phyloP scores from a whole-genome alignment of 2,888 invertebrate genomes.

The Apodemia duryi region DNA sequence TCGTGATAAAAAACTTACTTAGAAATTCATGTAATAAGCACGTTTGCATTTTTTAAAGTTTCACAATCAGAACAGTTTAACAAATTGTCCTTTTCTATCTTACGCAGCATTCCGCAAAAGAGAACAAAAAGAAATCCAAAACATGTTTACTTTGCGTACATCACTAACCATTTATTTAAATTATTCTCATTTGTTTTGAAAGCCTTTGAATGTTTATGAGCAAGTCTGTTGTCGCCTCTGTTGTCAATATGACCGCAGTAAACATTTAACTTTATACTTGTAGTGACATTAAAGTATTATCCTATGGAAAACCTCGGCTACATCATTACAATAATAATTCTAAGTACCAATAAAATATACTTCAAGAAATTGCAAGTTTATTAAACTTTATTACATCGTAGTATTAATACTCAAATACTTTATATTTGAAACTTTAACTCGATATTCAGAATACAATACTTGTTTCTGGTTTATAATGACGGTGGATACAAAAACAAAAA shows the following conservation, averaged over 20 bases:
- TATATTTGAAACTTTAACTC: background rate
- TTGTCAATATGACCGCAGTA: conserved; percentile 39
- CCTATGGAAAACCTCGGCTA: conserved; percentile 37
- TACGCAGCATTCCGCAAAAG: too few relatives aligned
- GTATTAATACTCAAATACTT: background rate
- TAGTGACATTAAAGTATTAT: conserved; percentile 33
- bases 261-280: conserved; percentile 45
- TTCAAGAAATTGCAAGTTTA: background rate
- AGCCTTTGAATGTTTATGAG: conserved; percentile 42
- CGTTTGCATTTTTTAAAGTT: too few relatives aligned
- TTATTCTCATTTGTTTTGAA: conserved; percentile 39
- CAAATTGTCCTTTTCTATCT: too few relatives aligned
- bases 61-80: too few relatives aligned
- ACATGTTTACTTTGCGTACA: conserved; percentile 13
- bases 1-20: too few relatives aligned
- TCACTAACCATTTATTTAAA: conserved; percentile 16
- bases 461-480: too few relatives aligned
- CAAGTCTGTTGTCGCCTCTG: conserved; percentile 51
- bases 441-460: background rate
- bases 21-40: too few relatives aligned
- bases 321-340: conserved; percentile 24
- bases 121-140: conserved; percentile 7
- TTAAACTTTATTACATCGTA: too few relatives aligned
- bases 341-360: background rate
- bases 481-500: too few relatives aligned